Conservation (phyloP, 2,113 vertebrate genomes). For the Neoarius graeffei region DNA sequence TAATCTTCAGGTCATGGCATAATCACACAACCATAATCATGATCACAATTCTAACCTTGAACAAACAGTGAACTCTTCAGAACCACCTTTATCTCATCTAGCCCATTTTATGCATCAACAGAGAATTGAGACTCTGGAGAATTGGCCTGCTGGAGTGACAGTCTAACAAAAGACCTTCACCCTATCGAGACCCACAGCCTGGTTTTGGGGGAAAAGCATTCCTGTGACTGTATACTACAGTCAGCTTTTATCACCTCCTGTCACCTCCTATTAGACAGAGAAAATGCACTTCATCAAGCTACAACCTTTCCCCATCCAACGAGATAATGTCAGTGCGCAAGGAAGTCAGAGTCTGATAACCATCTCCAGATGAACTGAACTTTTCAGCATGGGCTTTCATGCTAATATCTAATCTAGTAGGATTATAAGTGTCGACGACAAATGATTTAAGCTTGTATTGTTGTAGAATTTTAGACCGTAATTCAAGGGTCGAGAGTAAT, state of each 20-base stretch:
- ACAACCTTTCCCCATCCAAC: neutral
- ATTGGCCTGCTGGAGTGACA: neutral
- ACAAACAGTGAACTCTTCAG: neutral
- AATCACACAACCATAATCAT: neutral
- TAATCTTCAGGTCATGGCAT: too few species aligned
- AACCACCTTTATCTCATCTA: neutral
- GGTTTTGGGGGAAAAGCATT: neutral
- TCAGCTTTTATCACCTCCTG: constrained; percentile 24
- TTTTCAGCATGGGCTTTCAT: constrained; percentile 38
- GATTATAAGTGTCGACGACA: constrained; percentile 39
- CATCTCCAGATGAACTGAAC: constrained; percentile 44
- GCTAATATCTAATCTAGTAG: constrained; percentile 38
- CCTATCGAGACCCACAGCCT: neutral
- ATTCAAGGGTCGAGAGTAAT: neutral
- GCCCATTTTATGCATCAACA: neutral
- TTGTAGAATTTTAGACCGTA: neutral
- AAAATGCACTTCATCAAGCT: constrained; percentile 33
- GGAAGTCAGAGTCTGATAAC: constrained; percentile 47
- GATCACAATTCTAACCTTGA: neutral
- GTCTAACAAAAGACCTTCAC: neutral
- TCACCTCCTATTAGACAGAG: constrained; percentile 26
- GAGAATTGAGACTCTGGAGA: neutral
- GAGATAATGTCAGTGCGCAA: constrained; percentile 22
- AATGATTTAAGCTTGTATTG: constrained; percentile 32
- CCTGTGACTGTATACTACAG: neutral